phyloP scores from a whole-genome alignment of 2,113 vertebrate species.

The Gavia stellata region DNA sequence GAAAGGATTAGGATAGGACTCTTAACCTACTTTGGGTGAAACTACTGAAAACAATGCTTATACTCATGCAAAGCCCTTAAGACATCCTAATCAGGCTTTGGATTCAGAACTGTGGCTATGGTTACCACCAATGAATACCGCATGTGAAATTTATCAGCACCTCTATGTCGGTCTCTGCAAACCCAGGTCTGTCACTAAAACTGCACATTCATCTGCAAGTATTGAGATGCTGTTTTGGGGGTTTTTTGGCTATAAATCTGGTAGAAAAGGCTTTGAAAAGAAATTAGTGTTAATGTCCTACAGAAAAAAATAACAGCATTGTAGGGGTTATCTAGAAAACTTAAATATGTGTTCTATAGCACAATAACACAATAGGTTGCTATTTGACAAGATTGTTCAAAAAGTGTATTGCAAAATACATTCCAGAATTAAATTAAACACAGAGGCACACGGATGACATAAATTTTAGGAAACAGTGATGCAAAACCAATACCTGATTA shows the following conservation, averaged over 20 bases:
- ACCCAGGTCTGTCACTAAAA: neutral
- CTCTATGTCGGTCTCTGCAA: neutral
- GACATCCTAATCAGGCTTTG: neutral
- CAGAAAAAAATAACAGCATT: neutral
- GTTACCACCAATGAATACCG: neutral
- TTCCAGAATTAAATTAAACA: neutral
- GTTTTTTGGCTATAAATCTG: neutral
- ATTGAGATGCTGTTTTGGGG: neutral
- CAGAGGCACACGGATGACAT: neutral
- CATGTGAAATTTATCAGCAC: neutral
- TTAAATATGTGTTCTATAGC: neutral
- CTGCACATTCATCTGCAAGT: neutral
- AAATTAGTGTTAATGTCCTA: neutral
- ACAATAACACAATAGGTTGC: neutral
- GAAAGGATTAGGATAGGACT: neutral
- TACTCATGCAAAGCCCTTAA: neutral
- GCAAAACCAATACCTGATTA: neutral
- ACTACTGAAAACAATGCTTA: neutral
- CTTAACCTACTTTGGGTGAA: neutral
- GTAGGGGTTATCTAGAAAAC: neutral
- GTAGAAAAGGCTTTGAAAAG: neutral
- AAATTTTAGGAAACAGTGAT: neutral
- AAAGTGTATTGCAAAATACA: neutral
- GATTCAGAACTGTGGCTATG: neutral
- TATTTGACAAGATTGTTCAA: neutral